Evolutionary conservation across 2,113 vertebrate genomes (phyloP).

Genomic region (Amazona guildingii): DNA sequence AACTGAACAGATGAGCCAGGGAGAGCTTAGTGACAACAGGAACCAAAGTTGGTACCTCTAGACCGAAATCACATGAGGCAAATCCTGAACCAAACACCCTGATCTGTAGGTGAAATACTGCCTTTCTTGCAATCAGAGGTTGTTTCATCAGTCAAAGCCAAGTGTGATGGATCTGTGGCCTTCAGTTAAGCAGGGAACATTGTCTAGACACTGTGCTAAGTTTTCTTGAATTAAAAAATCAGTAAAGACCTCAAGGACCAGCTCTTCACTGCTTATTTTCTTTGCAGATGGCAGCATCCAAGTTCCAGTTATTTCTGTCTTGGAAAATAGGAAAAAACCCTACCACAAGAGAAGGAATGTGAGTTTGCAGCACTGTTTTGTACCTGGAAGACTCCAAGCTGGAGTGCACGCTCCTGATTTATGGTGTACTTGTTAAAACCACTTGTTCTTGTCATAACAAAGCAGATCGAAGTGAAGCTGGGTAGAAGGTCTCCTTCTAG

Average conservation of each 20-base stretch:
- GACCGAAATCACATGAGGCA: not conserved
- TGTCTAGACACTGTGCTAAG: no score
- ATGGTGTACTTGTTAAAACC: slow-evolving; percentile 62
- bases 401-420: slow-evolving; percentile 46
- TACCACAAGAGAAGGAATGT: not conserved
- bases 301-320: not conserved
- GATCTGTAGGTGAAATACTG: not conserved
- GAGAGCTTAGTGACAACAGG: not conserved
- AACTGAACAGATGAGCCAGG: not conserved
- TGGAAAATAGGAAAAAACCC: not conserved
- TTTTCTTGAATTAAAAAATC: not conserved
- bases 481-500: slow-evolving; percentile 44
- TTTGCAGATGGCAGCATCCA: slow-evolving; percentile 13
- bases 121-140: not conserved
- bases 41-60: not conserved
- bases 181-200: not conserved
- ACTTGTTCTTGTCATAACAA: slow-evolving; percentile 70
- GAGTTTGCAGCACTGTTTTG: not conserved
- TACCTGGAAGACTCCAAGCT: slow-evolving; percentile 45
- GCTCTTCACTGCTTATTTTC: not conserved
- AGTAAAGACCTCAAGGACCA: not conserved
- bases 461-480: slow-evolving; percentile 43
- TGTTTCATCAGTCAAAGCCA: not conserved
- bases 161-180: not conserved
- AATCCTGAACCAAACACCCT: not conserved